Evolutionary conservation across 2,797 vertebrate species (phyloP), one percentile per base, ranked within the genome.

Genomic region (Perodicticus potto): DNA sequence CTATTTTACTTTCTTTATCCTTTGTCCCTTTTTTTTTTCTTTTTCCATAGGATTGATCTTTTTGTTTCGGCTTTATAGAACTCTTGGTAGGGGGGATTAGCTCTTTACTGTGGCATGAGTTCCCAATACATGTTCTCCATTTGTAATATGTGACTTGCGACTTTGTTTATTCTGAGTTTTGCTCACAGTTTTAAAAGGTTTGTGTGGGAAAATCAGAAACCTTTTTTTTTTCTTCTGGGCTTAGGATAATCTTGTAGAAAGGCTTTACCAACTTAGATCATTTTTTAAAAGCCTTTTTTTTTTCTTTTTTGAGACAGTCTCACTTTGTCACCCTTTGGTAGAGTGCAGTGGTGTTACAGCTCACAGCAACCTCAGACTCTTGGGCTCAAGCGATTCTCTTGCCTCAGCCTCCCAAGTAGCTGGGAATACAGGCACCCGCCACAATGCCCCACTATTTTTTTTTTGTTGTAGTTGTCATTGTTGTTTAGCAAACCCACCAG

Each of bases 151-250:
- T 84, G 25, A 76, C 67, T 63, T 80, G 17, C 34, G 27, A 27
- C 59, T 91, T 76, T 37, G 57, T 45, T 83, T 85, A 40, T 70
- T 93, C 14, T 89, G 55, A 82, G 55, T 87, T 94, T 91, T 82
- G 27, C 63, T 12, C 12, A 53, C 32, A 70, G 49, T 76, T 80
- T 87, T 86, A 80, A 83, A 82, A 86, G 22, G 17, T 57, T 89
- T 85, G 40, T 70, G 63, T 70, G 83, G 53, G 74, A 91, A 59
- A 93, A 37, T 96, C 23, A 84, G 5, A 20, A 65, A 0, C 45
- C n/a, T 73, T 49, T 17, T 92, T 16, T 81, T 88, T 86, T 83
- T 55, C n/a, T 73, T 88, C 22, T 80, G 59, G 22, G 25, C 81
- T 76, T 91, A 40, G 22, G 37, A 14, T 91, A 80, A 69, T 74